Evolutionary conservation across 2,797 vertebrate genomes (phyloP), one percentile per base, ranked within the genome.

Genomic region (Poecilia gillii): DNA sequence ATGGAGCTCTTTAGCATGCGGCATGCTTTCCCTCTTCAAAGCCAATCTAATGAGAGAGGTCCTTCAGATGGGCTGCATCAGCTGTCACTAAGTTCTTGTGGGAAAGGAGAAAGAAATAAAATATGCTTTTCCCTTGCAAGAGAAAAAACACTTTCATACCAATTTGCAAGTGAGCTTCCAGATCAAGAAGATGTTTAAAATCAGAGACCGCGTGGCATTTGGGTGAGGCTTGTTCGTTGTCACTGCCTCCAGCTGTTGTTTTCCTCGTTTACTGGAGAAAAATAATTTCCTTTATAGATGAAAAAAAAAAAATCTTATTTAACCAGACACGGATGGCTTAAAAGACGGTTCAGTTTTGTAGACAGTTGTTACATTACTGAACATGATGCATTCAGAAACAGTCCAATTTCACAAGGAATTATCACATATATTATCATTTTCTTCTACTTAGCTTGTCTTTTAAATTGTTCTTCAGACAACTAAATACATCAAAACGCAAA

Each of bases 1-100:
- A 2, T 36, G 62, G 73, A 73, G 76, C 76, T 80, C 28, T 86
- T 80, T 53, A 80, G 73, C 85, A 82, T 31, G 2, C 78, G 36
- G 75, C 74, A 45, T n/a, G 77, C 46, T 72, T 75, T 79, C 79
- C 84, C 76, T 74, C 66, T 79, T 43, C 78, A 46, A 73, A 62
- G 72, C 64, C 64, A 46, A 73, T 87, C 86, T 81, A 87, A 87
- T 86, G 55, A 86, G 88, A 89, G 89, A 70, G 89, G 83, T 72
- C 75, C 75, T 83, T 85, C 57, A 80, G 79, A 78, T 72, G 57
- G 71, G 73, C 59, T 84, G 80, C 64, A 72, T 80, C 46, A 13
- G 66, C 73, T 75, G 79, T 88, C 78, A 82, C 14, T 31, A n/a
- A 70, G 39, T 45, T 76, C 33, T 62, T 31, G 45, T 75, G 47